A percentile compares a stretch with the other conserved stretches of the same genome.
Evolutionary conservation across 1,140 invertebrate species (phyloP).

Genomic region (Solenopsis invicta): DNA sequence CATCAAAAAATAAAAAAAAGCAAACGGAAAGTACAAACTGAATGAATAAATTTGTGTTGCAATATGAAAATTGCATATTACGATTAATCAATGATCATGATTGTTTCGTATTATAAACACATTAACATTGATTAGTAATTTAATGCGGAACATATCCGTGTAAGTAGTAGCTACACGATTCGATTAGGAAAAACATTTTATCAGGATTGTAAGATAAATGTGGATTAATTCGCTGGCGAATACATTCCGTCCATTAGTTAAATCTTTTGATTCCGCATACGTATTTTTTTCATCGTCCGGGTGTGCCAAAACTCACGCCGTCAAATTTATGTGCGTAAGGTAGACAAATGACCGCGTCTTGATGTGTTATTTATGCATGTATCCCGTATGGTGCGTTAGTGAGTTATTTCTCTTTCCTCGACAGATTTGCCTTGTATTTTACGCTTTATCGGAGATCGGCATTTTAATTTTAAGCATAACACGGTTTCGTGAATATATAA

Average conservation of each 20-base stretch:
- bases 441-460: conserved; percentile 16
- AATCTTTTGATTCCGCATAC: conserved; percentile 39
- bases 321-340: conserved; percentile 9
- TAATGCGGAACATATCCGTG: neutral
- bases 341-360: conserved; percentile 42
- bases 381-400: neutral
- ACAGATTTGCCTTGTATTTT: conserved; percentile 41
- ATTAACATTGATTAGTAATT: neutral
- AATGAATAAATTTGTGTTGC: neutral
- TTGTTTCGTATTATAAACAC: neutral
- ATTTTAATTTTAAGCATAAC: conserved; percentile 22
- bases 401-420: neutral
- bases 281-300: neutral
- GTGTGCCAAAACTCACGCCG: neutral
- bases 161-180: conserved; percentile 10
- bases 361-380: conserved; percentile 52
- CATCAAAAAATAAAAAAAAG: neutral
- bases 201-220: conserved; percentile 14
- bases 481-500: neutral
- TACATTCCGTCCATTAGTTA: neutral
- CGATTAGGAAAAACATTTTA: neutral
- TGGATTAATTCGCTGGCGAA: neutral
- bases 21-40: neutral
- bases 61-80: neutral
- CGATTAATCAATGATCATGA: neutral